phyloP scores from a whole-genome alignment of 2,113 vertebrate genomes.

The Uria lomvia region DNA sequence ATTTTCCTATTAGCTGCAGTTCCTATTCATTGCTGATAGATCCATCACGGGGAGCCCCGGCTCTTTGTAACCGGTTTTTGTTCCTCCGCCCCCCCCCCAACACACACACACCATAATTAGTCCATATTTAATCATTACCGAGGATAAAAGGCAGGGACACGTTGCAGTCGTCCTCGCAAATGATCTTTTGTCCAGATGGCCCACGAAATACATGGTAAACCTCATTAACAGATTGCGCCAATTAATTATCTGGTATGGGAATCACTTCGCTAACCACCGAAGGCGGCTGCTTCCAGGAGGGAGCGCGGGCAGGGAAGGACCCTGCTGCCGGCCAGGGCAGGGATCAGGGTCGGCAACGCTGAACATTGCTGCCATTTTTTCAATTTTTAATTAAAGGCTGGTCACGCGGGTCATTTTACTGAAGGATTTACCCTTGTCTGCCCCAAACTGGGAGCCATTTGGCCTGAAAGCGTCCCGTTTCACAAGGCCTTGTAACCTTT shows the following conservation, averaged over 20 bases:
- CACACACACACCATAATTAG: not conserved
- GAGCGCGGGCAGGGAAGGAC: not conserved
- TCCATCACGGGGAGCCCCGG: not conserved
- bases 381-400: not conserved
- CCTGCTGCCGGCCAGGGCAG: not conserved
- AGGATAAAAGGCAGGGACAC: not conserved
- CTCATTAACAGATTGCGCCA: conserved; percentile 28
- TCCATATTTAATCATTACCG: not conserved
- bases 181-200: conserved; percentile 36
- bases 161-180: not conserved
- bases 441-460: not conserved
- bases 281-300: not conserved
- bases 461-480: not conserved
- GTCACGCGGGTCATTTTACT: not conserved
- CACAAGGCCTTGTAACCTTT: not conserved
- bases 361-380: not conserved
- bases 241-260: conserved; percentile 7
- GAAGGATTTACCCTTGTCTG: not conserved
- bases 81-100: no score
- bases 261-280: not conserved
- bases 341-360: not conserved
- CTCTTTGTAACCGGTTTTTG: not conserved
- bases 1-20: not conserved
- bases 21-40: not conserved
- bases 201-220: not conserved